A percentile compares a stretch with the other conserved stretches of the same genome.
Conservation (phyloP, 2,113 vertebrate species). For the Notechis scutatus region DNA sequence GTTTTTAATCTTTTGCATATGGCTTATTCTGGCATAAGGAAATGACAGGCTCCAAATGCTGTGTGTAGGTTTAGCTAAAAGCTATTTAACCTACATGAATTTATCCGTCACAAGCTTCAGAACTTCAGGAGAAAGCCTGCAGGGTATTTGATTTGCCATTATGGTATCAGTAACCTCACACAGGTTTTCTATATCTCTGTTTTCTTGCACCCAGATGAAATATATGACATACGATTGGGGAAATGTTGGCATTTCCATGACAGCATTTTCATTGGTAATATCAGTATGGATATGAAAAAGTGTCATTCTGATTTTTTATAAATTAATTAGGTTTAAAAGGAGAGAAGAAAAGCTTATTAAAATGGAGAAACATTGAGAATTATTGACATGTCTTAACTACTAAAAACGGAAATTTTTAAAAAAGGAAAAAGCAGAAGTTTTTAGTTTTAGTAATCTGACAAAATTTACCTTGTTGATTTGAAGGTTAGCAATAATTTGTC, state of each 20-base stretch:
- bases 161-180: background rate
- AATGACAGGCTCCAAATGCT: background rate
- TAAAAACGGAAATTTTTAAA: background rate
- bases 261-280: background rate
- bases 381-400: background rate
- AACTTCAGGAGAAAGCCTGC: background rate
- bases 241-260: slow-evolving; percentile 8
- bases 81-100: background rate
- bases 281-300: background rate
- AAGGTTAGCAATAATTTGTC: background rate
- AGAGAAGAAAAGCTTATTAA: background rate
- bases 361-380: background rate
- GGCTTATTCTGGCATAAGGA: background rate
- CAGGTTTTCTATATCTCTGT: background rate
- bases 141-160: background rate
- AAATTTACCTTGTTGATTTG: background rate
- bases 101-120: background rate
- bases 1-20: background rate
- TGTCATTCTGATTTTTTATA: background rate
- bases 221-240: background rate
- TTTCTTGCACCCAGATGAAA: background rate
- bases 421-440: background rate
- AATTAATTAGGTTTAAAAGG: background rate
- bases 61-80: background rate
- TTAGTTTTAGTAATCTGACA: background rate